Evolutionary conservation across 2,888 invertebrate genomes (phyloP).

Genomic region (Entomobrya proxima): DNA sequence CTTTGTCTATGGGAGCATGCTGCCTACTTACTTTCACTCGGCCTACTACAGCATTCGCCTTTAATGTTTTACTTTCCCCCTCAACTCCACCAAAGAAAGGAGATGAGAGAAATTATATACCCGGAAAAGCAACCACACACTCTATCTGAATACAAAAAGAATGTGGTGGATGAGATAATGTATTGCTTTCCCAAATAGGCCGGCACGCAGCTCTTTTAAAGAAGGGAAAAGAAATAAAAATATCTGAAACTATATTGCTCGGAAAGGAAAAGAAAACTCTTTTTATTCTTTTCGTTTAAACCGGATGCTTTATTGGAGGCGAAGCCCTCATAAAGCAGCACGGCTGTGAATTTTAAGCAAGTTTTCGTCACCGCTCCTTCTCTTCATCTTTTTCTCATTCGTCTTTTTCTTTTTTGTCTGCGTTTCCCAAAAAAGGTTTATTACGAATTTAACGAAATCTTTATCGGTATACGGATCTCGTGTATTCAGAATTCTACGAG

Average conservation of each 20-base stretch:
- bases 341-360: conserved; percentile 36
- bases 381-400: conserved; percentile 22
- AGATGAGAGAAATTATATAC: background rate
- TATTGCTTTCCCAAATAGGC: background rate
- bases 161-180: background rate
- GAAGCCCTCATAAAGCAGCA: background rate
- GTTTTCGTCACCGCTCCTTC: background rate
- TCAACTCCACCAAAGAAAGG: background rate
- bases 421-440: conserved; percentile 7
- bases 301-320: background rate
- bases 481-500: background rate
- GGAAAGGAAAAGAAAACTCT: conserved; percentile 28
- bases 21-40: background rate
- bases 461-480: background rate
- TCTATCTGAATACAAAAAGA: background rate
- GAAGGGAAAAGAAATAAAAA: background rate
- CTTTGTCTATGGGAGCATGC: background rate
- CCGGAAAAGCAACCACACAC: background rate
- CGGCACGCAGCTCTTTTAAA: background rate
- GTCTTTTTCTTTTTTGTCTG: conserved; percentile 9
- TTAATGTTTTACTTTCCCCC: background rate
- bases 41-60: background rate
- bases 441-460: conserved; percentile 19
- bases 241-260: background rate
- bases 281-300: background rate